Evolutionary conservation across 2,888 invertebrate genomes (phyloP).

Genomic region (Lottia scabra): DNA sequence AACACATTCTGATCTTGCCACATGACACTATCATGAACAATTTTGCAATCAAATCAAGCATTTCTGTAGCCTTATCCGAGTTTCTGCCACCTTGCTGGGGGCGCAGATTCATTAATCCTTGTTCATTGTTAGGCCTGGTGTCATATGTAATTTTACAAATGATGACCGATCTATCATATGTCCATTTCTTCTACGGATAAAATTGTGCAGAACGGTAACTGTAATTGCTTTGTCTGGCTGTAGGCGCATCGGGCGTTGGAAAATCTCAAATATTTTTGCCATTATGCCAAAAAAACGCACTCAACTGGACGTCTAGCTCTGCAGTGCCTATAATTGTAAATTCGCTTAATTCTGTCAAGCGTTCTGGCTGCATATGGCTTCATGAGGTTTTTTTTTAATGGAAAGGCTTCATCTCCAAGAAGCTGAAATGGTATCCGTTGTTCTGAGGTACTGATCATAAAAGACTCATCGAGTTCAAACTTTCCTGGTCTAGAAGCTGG

Average conservation of each 20-base stretch:
- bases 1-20: constrained; percentile 6
- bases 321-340: constrained; percentile 12
- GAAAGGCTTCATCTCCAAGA: constrained; percentile 20
- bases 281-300: constrained; percentile 11
- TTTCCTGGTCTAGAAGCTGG: too few species aligned
- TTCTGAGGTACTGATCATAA: constrained; percentile 9
- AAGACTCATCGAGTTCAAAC: constrained; percentile 9
- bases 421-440: constrained; percentile 6
- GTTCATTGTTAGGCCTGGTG: too few species aligned
- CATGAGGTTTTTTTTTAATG: constrained; percentile 13
- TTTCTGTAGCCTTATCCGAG: too few species aligned
- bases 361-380: constrained; percentile 7
- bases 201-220: constrained; percentile 9
- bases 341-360: background rate
- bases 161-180: constrained; percentile 8
- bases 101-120: background rate
- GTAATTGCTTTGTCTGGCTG: constrained; percentile 7
- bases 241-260: constrained; percentile 11
- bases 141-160: background rate
- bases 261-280: constrained; percentile 8
- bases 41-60: too few species aligned
- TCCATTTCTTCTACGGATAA: constrained; percentile 11
- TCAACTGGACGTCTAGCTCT: constrained; percentile 10
- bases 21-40: too few species aligned
- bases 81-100: background rate